phyloP scores from a whole-genome alignment of 1,140 invertebrate species.

The Potamilus streckersoni region DNA sequence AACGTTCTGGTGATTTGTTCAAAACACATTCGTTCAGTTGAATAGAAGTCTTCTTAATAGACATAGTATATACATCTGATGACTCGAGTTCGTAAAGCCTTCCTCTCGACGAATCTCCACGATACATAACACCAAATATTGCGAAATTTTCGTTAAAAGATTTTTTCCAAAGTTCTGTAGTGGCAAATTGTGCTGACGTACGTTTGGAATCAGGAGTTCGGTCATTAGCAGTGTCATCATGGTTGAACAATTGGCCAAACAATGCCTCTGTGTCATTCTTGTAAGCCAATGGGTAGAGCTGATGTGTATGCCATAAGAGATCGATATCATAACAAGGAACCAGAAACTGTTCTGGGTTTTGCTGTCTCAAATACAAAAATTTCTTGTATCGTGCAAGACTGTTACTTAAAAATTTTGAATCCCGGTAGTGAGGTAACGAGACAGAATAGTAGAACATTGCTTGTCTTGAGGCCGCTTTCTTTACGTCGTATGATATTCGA shows the following conservation, averaged over 20 bases:
- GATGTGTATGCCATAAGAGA: conserved; percentile 68
- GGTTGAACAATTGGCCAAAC: conserved; percentile 61
- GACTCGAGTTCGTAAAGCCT: conserved; percentile 14
- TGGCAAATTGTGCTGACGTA: conserved; percentile 22
- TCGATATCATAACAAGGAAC: conserved; percentile 70
- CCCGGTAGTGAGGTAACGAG: conserved; percentile 67
- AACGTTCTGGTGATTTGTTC: no score
- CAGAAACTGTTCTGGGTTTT: conserved; percentile 63
- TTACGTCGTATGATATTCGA: conserved; percentile 57
- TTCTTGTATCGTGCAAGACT: conserved; percentile 65
- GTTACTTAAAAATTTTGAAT: conserved; percentile 59
- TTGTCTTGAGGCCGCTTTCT: conserved; percentile 61
- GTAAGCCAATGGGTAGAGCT: conserved; percentile 63
- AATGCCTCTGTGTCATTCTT: conserved; percentile 57
- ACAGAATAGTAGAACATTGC: conserved; percentile 63
- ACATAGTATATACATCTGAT: conserved; percentile 1
- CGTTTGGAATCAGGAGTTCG: conserved; percentile 60
- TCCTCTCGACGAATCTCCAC: conserved; percentile 44
- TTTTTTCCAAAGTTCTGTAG: conserved; percentile 32
- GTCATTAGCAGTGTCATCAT: conserved; percentile 66
- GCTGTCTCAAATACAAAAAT: conserved; percentile 65
- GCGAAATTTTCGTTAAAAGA: conserved; percentile 34
- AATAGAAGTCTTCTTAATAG: conserved; percentile 3
- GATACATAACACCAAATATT: conserved; percentile 45
- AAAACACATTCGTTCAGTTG: no score